Evolutionary conservation across 2,797 vertebrate species (phyloP).

Genomic region (Melanotaenia nigrans): DNA sequence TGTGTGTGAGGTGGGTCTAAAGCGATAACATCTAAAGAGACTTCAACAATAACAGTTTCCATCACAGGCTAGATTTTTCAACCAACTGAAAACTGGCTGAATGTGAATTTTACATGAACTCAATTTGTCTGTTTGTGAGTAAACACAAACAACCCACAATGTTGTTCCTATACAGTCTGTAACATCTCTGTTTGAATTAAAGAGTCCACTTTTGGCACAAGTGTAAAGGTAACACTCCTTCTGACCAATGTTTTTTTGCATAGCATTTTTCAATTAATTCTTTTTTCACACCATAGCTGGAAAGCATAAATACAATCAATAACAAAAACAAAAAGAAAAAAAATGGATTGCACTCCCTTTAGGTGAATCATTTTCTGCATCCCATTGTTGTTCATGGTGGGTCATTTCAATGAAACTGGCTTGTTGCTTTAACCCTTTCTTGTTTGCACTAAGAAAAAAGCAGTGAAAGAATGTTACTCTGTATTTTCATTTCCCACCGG

Average conservation of each 20-base stretch:
- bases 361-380: conserved; percentile 9
- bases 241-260: background rate
- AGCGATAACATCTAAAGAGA: conserved; percentile 59
- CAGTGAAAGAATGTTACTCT: background rate
- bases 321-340: background rate
- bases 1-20: conserved; percentile 47
- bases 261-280: background rate
- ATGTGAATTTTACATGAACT: conserved; percentile 35
- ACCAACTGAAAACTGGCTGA: conserved; percentile 57
- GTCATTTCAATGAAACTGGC: background rate
- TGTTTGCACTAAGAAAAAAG: no score
- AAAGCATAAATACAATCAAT: conserved; percentile 24
- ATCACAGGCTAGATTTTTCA: conserved; percentile 62
- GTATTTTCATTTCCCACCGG: background rate
- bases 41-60: conserved; percentile 53
- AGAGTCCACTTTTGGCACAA: background rate
- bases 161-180: background rate
- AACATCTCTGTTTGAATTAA: conserved; percentile 3
- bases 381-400: conserved; percentile 1
- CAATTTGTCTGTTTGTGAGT: conserved; percentile 11
- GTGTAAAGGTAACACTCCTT: background rate
- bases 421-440: conserved; percentile 4
- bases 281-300: conserved; percentile 16
- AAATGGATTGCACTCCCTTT: conserved; percentile 17
- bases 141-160: background rate